phyloP scores from a whole-genome alignment of 2,888 invertebrate species.

The Drosophila hamatofila region DNA sequence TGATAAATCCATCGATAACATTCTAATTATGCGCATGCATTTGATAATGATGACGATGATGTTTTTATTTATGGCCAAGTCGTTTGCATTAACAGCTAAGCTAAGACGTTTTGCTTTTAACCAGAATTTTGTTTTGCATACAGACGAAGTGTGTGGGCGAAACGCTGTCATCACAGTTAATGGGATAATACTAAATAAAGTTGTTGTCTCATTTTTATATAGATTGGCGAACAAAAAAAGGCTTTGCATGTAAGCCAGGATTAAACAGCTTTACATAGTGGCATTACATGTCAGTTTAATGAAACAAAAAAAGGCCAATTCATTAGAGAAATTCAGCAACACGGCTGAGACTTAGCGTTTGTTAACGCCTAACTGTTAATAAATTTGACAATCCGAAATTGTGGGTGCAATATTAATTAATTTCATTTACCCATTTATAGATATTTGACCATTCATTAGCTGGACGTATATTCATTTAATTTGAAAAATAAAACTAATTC shows the following conservation, averaged over 20 bases:
- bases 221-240: slow-evolving; percentile 21
- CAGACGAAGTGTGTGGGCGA: slow-evolving; percentile 18
- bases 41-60: slow-evolving; percentile 50
- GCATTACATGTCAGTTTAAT: slow-evolving; percentile 8
- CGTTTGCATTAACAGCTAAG: slow-evolving; percentile 23
- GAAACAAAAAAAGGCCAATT: slow-evolving; percentile 10
- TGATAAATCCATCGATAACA: slow-evolving; percentile 51
- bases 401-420: slow-evolving; percentile 20
- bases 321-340: slow-evolving; percentile 14
- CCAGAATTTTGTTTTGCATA: slow-evolving; percentile 32
- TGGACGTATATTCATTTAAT: background rate
- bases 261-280: slow-evolving; percentile 4
- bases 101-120: slow-evolving; percentile 46
- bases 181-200: slow-evolving; percentile 44
- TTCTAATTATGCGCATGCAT: slow-evolving; percentile 59
- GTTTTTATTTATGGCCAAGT: slow-evolving; percentile 55
- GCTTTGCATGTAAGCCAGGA: slow-evolving; percentile 7
- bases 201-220: slow-evolving; percentile 23
- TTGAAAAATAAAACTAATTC: background rate
- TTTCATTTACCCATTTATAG: background rate
- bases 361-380: slow-evolving; percentile 36
- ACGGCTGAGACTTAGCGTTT: slow-evolving; percentile 12
- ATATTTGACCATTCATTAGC: background rate
- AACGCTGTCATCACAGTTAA: slow-evolving; percentile 29
- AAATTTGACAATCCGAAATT: background rate